Conservation (phyloP, 2,113 vertebrate genomes). For the Apteryx mantelli region DNA sequence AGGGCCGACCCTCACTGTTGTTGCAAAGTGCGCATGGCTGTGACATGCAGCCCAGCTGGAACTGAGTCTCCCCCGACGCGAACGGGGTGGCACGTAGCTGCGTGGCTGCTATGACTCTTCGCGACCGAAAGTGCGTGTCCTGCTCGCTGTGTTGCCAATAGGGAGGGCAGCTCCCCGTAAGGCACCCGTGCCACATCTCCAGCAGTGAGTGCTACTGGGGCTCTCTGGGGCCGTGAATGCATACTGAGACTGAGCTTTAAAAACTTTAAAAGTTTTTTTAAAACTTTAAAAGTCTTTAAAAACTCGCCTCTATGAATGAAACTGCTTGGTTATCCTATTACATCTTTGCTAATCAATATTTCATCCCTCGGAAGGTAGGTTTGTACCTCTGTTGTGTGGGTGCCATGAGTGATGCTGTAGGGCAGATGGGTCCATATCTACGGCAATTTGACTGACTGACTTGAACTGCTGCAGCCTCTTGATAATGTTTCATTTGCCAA, state of each 20-base stretch:
- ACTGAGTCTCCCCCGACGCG: neutral
- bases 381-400: accelerated
- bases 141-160: neutral
- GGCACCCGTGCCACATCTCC: neutral
- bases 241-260: neutral
- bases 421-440: accelerated
- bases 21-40: neutral
- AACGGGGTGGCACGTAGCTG: neutral
- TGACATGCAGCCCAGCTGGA: neutral
- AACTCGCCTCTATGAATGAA: neutral
- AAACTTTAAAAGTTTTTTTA: neutral
- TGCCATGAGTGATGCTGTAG: neutral
- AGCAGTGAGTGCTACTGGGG: accelerated
- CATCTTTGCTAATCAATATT: neutral
- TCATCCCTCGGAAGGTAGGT: neutral
- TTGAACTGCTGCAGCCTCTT: neutral
- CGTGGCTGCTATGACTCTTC: accelerated
- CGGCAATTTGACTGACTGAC: neutral
- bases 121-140: neutral
- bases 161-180: neutral
- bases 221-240: neutral
- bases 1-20: neutral
- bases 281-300: no score
- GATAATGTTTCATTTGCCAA: neutral
- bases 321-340: neutral